phyloP scores from a whole-genome alignment of 2,113 vertebrate genomes.

The Apistogramma diplotaenia region DNA sequence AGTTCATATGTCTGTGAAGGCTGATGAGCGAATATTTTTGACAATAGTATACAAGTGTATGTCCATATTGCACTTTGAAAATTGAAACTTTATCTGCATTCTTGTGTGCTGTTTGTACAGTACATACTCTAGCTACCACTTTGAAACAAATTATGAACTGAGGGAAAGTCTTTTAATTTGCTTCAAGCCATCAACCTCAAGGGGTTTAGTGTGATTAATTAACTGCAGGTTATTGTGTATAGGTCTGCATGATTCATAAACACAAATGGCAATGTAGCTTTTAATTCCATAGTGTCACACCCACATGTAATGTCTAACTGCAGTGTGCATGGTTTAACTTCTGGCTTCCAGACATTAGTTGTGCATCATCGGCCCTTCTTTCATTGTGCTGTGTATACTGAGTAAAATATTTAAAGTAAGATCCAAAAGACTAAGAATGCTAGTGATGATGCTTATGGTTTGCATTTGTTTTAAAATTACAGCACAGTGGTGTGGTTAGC shows the following conservation, averaged over 20 bases:
- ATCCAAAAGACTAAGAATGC: neutral
- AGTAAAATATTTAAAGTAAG: neutral
- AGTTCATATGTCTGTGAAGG: too few relatives aligned
- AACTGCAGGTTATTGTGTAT: conserved; percentile 2
- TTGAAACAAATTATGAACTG: neutral
- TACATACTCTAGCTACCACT: neutral
- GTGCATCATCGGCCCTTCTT: neutral
- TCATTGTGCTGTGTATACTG: neutral
- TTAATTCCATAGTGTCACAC: neutral
- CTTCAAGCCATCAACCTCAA: neutral
- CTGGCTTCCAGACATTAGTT: neutral
- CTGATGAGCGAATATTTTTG: too few relatives aligned
- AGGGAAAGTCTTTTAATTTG: neutral
- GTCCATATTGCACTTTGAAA: neutral
- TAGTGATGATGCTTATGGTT: neutral
- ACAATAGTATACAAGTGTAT: too few relatives aligned
- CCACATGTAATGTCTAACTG: neutral
- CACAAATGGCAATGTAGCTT: neutral
- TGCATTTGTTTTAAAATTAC: neutral
- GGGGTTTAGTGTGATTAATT: neutral
- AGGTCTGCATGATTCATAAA: neutral
- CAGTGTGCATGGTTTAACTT: neutral
- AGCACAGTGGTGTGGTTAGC: neutral
- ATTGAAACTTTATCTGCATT: neutral
- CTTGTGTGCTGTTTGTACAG: neutral